Conservation (phyloP, 2,888 invertebrate genomes). For the Orthosia gothica region DNA sequence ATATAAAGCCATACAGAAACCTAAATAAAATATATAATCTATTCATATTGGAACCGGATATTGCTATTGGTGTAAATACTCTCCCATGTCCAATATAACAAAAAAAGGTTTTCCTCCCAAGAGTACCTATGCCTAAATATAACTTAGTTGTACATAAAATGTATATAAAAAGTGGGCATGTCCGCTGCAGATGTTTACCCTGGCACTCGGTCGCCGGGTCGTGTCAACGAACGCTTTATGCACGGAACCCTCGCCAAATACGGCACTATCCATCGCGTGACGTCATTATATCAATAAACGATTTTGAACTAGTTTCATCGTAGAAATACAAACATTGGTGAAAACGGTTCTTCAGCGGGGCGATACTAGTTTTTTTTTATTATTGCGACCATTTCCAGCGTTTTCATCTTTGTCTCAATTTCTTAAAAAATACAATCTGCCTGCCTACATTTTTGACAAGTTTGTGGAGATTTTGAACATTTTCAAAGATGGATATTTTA, state of each 20-base stretch:
- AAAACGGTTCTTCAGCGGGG: not conserved
- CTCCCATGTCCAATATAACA: not conserved
- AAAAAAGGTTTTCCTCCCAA: not conserved
- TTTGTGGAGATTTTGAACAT: no score
- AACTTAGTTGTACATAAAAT: slow-evolving; percentile 23
- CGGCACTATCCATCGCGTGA: slow-evolving; percentile 40
- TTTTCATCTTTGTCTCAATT: not conserved
- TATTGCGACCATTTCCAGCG: no score
- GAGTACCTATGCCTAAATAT: slow-evolving; percentile 8
- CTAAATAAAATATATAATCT: not conserved
- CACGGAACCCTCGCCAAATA: slow-evolving; percentile 71
- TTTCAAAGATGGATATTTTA: no score
- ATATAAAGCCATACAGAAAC: not conserved
- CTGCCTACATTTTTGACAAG: no score
- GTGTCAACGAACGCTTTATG: slow-evolving; percentile 75
- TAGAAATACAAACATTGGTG: slow-evolving; percentile 15
- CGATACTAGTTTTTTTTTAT: not conserved
- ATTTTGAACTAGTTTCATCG: slow-evolving; percentile 33
- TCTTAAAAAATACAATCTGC: not conserved
- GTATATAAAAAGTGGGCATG: slow-evolving; percentile 33
- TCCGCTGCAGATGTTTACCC: slow-evolving; percentile 64
- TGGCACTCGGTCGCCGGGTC: slow-evolving; percentile 64
- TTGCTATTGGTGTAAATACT: slow-evolving; percentile 2
- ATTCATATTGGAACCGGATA: not conserved
- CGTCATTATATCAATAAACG: slow-evolving; percentile 59